Evolutionary conservation across 1,140 invertebrate genomes (phyloP), one percentile per base, ranked within the genome.

Genomic region (Drosophila gunungcola): DNA sequence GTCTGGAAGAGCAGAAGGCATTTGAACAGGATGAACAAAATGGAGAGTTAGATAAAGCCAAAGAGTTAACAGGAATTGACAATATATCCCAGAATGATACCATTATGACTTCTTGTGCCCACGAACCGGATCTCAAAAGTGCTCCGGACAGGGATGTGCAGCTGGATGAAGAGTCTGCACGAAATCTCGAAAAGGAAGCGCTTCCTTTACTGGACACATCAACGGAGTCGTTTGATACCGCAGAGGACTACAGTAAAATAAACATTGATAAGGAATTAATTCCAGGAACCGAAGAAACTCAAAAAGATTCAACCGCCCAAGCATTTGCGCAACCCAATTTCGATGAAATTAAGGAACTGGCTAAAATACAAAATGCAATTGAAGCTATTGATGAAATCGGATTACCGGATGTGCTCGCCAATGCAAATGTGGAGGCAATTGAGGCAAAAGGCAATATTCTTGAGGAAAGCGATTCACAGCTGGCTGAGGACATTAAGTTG

Each of bases 401-500:
- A 1, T 9, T 70, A 39, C 16, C 63, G 2, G 10, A 55, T 10
- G 61, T 27, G 27, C 57, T 32, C 0, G 7, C 38, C 11, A 29
- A 21, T 48, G 64, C 49, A 11, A 39, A 41, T 41, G 21, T 65
- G 3, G 21, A 63, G 11, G 4, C 29, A 2, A 4, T 29, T 9
- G 12, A 43, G 16, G 63, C 5, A 7, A 4, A 41, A 1, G 25
- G 25, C 39, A 46, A 54, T 25, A 43, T 69, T 10, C 21, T 56
- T 4, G 68, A 72, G 10, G 36, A 57, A 12, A 70, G 42, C 16
- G 68, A 72, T 9, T 70, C 68, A 4, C 68, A 72, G 43, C 65
- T 72, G 9, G 68, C 68, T 10, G 68, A 72, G 38, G 68, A 72
- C 13, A 70, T 72, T 12, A 72, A 72, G 7, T 39, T 72, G 65